These are phyloP conservation scores for Nomia melanderi DNA, from an alignment of 1,140 invertebrate genomes.

Conservation along the genomic window DNA sequence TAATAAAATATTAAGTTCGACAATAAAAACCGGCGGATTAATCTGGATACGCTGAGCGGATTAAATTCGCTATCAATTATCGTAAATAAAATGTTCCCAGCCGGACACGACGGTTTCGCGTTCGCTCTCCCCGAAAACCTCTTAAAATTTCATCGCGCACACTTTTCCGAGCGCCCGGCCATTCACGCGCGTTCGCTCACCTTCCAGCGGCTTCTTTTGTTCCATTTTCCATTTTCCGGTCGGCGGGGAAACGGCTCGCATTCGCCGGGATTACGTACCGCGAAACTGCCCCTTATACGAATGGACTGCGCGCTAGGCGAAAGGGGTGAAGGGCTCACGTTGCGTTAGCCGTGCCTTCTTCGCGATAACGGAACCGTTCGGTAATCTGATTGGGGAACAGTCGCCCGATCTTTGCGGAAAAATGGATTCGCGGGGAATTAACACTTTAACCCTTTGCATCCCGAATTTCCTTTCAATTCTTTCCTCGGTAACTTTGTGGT, in stretches of 20 bases:
- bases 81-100: no score
- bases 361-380: conserved; percentile 5
- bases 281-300: conserved; percentile 19
- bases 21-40: no score
- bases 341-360: background rate
- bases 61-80: no score
- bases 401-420: conserved; percentile 17
- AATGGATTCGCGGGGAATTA: conserved; percentile 18
- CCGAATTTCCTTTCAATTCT: no score
- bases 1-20: no score
- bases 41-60: no score
- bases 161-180: background rate
- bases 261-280: conserved; percentile 28
- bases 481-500: no score
- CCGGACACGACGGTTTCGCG: no score
- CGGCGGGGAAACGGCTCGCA: background rate
- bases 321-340: background rate
- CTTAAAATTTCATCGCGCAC: background rate
- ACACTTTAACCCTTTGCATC: no score
- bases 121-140: no score
- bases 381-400: conserved; percentile 27
- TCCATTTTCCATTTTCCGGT: conserved; percentile 6
- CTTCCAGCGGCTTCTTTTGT: background rate
- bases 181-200: background rate
- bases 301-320: background rate